These are phyloP conservation scores for Allygus modestus DNA, from an alignment of 2,888 invertebrate genomes.

Conservation along the genomic window DNA sequence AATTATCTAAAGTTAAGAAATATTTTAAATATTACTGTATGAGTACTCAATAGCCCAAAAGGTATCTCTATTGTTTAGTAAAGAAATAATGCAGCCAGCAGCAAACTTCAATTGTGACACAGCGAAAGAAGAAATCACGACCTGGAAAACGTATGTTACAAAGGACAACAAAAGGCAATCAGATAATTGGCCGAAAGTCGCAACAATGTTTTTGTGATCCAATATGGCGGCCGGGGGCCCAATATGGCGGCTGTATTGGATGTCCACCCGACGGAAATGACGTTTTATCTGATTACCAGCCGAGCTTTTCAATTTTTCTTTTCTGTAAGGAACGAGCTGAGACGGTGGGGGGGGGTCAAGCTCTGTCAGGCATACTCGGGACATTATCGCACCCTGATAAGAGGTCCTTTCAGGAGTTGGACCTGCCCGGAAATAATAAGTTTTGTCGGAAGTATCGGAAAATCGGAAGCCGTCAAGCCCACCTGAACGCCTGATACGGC, in stretches of 20 bases:
- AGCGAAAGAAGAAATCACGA: constrained; percentile 18
- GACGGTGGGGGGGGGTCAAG: background rate
- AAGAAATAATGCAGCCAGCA: background rate
- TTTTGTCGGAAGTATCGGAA: constrained; percentile 50
- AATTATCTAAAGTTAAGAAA: too few relatives aligned
- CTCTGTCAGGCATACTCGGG: constrained; percentile 12
- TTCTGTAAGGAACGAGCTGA: constrained; percentile 32
- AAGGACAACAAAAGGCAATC: constrained; percentile 36
- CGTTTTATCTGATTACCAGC: constrained; percentile 64
- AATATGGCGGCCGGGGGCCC: constrained; percentile 32
- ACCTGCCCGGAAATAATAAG: constrained; percentile 50
- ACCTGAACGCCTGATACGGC: constrained; percentile 32
- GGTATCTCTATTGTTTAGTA: too few relatives aligned
- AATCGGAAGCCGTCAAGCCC: constrained; percentile 29
- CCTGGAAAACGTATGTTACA: constrained; percentile 21
- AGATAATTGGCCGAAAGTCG: constrained; percentile 28
- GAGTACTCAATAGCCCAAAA: too few relatives aligned
- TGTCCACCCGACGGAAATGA: constrained; percentile 62
- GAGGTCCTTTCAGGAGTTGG: background rate
- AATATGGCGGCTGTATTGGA: constrained; percentile 58
- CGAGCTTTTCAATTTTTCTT: constrained; percentile 50
- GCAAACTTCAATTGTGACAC: background rate
- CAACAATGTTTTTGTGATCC: constrained; percentile 46
- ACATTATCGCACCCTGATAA: background rate
- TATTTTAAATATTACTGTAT: too few relatives aligned